Percentiles rank a stretch among this genome's conserved stretches.
Evolutionary conservation across 2,888 invertebrate genomes (phyloP).

Genomic region (Acrobasis consociella): DNA sequence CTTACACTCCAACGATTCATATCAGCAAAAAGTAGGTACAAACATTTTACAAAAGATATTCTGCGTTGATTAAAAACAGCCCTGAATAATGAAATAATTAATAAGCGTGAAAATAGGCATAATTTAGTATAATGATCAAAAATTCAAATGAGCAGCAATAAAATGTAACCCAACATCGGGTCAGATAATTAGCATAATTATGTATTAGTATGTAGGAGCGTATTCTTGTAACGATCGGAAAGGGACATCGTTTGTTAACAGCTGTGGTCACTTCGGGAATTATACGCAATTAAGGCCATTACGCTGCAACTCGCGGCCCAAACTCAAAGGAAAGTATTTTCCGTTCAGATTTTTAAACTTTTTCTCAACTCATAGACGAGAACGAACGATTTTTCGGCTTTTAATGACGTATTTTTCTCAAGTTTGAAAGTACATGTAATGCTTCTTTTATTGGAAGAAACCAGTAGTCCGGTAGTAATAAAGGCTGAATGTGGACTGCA

Average conservation of each 20-base stretch:
- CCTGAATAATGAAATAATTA: background rate
- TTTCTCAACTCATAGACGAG: background rate
- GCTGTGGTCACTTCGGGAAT: slow-evolving; percentile 29
- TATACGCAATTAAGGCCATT: slow-evolving; percentile 33
- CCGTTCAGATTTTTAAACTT: background rate
- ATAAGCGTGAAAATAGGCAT: slow-evolving; percentile 1
- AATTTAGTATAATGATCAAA: slow-evolving; percentile 1
- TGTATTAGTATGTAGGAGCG: slow-evolving; percentile 33
- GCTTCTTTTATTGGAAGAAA: background rate
- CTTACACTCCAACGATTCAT: no score
- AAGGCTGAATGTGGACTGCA: no score
- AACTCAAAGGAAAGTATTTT: slow-evolving; percentile 8
- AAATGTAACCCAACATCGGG: slow-evolving; percentile 8
- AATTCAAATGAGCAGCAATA: background rate
- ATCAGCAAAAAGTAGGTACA: no score
- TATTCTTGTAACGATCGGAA: slow-evolving; percentile 29
- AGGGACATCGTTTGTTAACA: slow-evolving; percentile 29
- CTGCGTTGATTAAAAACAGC: background rate
- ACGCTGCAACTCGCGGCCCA: slow-evolving; percentile 12
- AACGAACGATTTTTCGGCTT: background rate
- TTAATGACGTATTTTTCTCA: background rate
- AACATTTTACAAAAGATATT: background rate
- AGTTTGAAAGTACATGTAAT: background rate
- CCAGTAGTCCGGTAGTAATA: no score
- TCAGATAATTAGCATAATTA: slow-evolving; percentile 20